Evolutionary conservation across 1,140 invertebrate genomes (phyloP).

Genomic region (Chironomus striatipennis): DNA sequence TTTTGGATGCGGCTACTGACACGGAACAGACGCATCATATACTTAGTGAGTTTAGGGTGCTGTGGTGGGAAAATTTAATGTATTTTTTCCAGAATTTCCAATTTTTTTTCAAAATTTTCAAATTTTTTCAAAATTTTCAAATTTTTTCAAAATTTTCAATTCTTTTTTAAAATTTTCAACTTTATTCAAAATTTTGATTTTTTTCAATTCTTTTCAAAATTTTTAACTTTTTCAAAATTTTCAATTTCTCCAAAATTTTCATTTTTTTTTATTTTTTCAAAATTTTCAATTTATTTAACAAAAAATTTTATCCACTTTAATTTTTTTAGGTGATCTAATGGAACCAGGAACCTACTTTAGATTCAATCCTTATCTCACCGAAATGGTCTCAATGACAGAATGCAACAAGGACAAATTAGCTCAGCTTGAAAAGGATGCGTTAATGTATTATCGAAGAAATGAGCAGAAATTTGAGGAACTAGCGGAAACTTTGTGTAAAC

Average conservation of each 20-base stretch:
- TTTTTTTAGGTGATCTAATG: constrained; percentile 56
- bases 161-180: no score
- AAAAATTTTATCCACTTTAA: not conserved
- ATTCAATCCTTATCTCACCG: constrained; percentile 83
- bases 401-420: constrained; percentile 57
- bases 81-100: no score
- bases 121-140: no score
- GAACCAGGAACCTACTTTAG: constrained; percentile 72
- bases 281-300: no score
- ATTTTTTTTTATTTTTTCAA: no score
- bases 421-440: constrained; percentile 54
- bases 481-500: not conserved
- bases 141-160: no score
- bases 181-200: no score
- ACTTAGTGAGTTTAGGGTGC: not conserved
- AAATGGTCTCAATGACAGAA: constrained; percentile 76
- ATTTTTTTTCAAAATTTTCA: no score
- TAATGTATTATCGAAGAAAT: constrained; percentile 68
- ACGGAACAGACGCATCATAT: constrained; percentile 47
- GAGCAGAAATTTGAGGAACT: constrained; percentile 57
- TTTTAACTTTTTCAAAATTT: no score
- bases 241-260: no score
- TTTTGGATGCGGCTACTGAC: constrained; percentile 84
- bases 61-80: not conserved
- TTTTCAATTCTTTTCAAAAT: no score